These are phyloP conservation scores for Hassar affinis DNA, from an alignment of 2,113 vertebrate genomes.

Conservation along the genomic window DNA sequence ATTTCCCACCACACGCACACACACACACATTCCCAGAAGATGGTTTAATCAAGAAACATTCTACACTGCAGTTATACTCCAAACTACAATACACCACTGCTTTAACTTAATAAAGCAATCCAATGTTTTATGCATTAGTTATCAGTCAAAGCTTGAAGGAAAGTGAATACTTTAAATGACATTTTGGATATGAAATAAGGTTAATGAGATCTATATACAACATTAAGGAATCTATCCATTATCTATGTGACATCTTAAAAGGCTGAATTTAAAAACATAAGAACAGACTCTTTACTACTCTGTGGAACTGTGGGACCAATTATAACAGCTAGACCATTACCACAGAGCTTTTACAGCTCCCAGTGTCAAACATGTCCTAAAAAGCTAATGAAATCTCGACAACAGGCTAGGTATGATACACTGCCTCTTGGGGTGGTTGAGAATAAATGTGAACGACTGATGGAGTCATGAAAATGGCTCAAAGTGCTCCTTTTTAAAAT, in stretches of 20 bases:
- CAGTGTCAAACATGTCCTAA: background rate
- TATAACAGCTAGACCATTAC: constrained; percentile 22
- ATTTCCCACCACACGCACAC: background rate
- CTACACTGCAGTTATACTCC: background rate
- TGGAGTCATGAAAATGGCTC: constrained; percentile 1
- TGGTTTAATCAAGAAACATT: background rate
- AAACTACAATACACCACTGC: background rate
- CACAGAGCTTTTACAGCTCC: constrained; percentile 20
- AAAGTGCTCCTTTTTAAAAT: background rate
- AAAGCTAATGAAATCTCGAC: constrained; percentile 12
- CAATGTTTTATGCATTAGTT: background rate
- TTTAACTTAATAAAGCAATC: background rate
- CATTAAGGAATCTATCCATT: constrained; percentile 2
- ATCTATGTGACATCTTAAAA: constrained; percentile 4
- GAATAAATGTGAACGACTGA: constrained; percentile 2
- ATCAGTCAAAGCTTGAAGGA: background rate
- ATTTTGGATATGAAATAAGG: background rate
- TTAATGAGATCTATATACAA: background rate
- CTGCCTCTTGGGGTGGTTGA: background rate
- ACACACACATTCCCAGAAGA: background rate
- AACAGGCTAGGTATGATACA: background rate
- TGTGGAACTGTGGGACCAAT: constrained; percentile 31
- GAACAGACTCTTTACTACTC: constrained; percentile 8
- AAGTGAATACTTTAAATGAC: constrained; percentile 7
- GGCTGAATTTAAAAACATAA: constrained; percentile 7